A percentile compares a stretch with the other conserved stretches of the same genome.
phyloP scores from a whole-genome alignment of 2,113 vertebrate species.

The Gallinago undulata region DNA sequence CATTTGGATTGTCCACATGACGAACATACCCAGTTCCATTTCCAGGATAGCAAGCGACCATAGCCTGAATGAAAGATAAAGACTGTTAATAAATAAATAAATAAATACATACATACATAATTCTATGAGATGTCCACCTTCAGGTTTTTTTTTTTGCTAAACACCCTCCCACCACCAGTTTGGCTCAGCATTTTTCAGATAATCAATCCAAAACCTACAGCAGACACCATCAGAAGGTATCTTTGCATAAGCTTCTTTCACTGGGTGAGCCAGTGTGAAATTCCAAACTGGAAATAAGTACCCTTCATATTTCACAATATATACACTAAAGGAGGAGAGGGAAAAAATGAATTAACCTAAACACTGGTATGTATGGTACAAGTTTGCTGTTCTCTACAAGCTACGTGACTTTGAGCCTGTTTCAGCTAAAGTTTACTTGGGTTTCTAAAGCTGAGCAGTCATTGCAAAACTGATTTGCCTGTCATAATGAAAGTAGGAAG shows the following conservation, averaged over 20 bases:
- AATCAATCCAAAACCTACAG: not conserved
- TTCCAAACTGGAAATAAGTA: not conserved
- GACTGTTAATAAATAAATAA: not conserved
- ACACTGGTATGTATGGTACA: not conserved
- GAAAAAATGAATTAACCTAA: not conserved
- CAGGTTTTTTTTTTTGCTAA: not conserved
- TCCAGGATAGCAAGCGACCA: slow-evolving; percentile 91
- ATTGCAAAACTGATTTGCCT: not conserved
- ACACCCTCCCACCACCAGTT: not conserved
- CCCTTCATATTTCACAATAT: not conserved
- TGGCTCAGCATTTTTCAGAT: not conserved
- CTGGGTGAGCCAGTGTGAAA: not conserved
- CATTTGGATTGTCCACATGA: slow-evolving; percentile 90
- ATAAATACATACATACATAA: not conserved
- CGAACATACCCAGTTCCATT: slow-evolving; percentile 90
- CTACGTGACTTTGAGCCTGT: not conserved
- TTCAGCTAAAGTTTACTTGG: not conserved
- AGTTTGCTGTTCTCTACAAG: not conserved
- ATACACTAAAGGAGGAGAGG: not conserved
- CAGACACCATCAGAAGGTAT: not conserved
- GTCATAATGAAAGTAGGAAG: slow-evolving; percentile 28
- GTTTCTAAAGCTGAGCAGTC: not conserved
- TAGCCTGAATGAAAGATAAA: slow-evolving; percentile 77
- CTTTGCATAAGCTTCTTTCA: not conserved
- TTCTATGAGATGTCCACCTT: not conserved